Evolutionary conservation across 2,113 vertebrate species (phyloP), one percentile per base, ranked within the genome.

Genomic region (Hippocampus mohnikei): DNA sequence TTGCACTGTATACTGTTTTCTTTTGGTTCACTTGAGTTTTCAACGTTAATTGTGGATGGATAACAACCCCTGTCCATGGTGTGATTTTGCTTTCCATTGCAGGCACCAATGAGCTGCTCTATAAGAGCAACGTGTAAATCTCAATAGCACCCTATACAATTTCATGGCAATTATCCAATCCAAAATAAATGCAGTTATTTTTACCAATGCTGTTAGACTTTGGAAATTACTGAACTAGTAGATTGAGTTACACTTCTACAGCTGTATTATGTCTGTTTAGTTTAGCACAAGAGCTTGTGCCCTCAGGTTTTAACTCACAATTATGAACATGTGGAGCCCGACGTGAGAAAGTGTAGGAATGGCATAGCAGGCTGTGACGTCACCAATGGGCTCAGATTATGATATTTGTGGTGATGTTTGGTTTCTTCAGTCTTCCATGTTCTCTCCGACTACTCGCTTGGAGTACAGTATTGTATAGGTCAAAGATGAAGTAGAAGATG

Each of bases 21-120:
- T 7, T 37, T 37, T 37, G 33, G 33, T 37, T 37, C 33, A 37
- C 33, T 37, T 37, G 33, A 37, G 33, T 37, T 37, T 37, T 37
- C 33, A 37, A 37, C 33, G 5, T 5, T 37, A 37, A 37, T 37
- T 37, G 33, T 37, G 33, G 33, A 37, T 37, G 33, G 33, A 37
- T 37, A 37, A 37, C 33, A 37, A 37, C 33, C 33, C 33, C 33
- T 6, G 33, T 37, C 33, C 33, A 6, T 6, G 33, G 5, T 55
- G 52, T 21, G 52, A n/a, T 55, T 55, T 55, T 70, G 79, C 48
- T 81, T 79, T 73, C 46, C 48, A 67, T 67, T 56, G 56, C 46
- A 70, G 56, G 78, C 78, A 78, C 62, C 69, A 21, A 41, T 53
- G 56, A 83, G 73, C 76, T 78, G 58, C 59, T 83, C 50, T 73